Evolutionary conservation across 1,140 invertebrate genomes (phyloP), one percentile per base, ranked within the genome.

Genomic region (Platyscapa corneri): DNA sequence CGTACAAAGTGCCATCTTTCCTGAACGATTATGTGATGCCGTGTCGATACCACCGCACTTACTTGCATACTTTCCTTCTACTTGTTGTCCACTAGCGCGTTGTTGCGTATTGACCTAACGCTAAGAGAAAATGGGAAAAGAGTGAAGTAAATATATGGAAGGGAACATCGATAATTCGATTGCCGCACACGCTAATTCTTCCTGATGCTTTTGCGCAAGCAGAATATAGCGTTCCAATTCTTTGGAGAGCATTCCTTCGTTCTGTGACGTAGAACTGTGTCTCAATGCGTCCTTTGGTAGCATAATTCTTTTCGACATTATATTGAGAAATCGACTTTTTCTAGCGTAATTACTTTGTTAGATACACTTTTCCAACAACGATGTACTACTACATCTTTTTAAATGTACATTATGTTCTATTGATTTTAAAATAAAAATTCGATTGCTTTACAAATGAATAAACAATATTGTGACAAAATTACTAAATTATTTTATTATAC

Each of bases 1-100:
- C 91, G 88, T 89, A 90, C 90, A 93, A 93, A 93, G 93, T 93
- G 92, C 92, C 92, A 92, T 93, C 92, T 93, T 93, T 93, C 93
- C 89, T 88, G 90, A 92, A 90, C 91, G 92, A 93, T 93, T 93
- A 93, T 89, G 86, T 89, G 90, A 87, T 86, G 88, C 87, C 89
- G 89, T 90, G 91, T 92, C 91, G 90, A 91, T 90, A 89, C 87
- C 88, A 89, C 88, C 88, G 88, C 89, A 89, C 82, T 86, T 86
- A 86, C 87, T 88, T 90, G 88, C 89, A 89, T 90, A 90, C 90
- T 90, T 92, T 91, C 89, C 90, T 91, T 91, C 89, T 88, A 87
- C 88, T 89, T 88, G 86, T 87, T 82, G 85, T 84, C 27, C 70
- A 10, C 2, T 37, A 3, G 7, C 12, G 30, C 72, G 30, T n/a